Conservation (phyloP, 64 coral and sea anemone genomes). For the Porites lutea region DNA sequence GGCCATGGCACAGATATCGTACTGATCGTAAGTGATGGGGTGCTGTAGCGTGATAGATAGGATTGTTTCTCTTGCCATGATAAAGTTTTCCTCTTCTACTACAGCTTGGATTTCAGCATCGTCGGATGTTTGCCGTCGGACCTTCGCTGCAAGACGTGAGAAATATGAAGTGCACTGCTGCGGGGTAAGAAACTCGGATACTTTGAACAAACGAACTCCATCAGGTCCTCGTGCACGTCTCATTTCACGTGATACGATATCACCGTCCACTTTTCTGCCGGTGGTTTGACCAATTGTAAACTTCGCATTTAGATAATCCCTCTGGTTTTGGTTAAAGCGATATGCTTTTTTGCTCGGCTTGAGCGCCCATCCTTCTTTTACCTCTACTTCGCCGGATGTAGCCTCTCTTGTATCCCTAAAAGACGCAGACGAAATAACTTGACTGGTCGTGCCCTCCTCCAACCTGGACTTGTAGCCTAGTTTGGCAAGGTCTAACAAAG, state of each 20-base stretch:
- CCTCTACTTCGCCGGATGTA: not conserved
- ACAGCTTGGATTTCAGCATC: slow-evolving; percentile 22
- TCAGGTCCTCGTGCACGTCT: slow-evolving; percentile 25
- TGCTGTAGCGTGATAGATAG: slow-evolving; percentile 1
- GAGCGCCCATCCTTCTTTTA: slow-evolving; percentile 44
- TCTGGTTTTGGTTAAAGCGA: too few relatives aligned
- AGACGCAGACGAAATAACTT: not conserved
- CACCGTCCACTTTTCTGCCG: slow-evolving; percentile 34
- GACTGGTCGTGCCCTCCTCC: slow-evolving; percentile 25
- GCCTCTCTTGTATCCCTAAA: not conserved
- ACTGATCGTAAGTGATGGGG: slow-evolving; percentile 5
- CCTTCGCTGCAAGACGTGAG: slow-evolving; percentile 19
- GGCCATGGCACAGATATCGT: slow-evolving; percentile 26
- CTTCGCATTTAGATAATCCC: slow-evolving; percentile 53
- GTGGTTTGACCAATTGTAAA: slow-evolving; percentile 40
- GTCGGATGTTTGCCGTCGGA: not conserved
- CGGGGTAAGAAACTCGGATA: slow-evolving; percentile 12
- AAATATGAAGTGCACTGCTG: slow-evolving; percentile 16
- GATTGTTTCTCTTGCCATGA: slow-evolving; percentile 20
- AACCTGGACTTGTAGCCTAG: slow-evolving; percentile 41
- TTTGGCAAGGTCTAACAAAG: slow-evolving; percentile 55
- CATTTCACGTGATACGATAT: slow-evolving; percentile 55
- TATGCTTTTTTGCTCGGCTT: slow-evolving; percentile 41
- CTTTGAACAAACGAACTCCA: not conserved
- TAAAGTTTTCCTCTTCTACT: slow-evolving; percentile 37